These are phyloP conservation scores for Holothuria leucospilota DNA, from an alignment of 53 echinoderm and acorn worm species.

Conservation along the genomic window DNA sequence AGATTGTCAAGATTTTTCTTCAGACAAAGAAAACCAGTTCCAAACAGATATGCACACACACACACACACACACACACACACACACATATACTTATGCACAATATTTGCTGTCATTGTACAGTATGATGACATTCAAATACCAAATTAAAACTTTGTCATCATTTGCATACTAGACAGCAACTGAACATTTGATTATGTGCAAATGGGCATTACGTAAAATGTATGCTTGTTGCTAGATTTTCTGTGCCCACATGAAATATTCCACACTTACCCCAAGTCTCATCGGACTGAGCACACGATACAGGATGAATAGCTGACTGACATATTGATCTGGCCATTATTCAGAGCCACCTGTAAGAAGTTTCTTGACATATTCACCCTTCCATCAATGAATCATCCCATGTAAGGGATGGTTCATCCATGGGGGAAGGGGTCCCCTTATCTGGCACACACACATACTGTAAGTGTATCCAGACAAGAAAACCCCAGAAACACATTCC, in stretches of 20 bases:
- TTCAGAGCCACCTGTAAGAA: slow-evolving; percentile 41
- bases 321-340: neutral
- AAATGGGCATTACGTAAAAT: no score
- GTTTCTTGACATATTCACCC: slow-evolving; percentile 15
- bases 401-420: neutral
- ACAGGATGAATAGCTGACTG: neutral
- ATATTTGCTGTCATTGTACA: no score
- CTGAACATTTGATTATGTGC: no score
- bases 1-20: no score
- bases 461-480: slow-evolving; percentile 17
- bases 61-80: no score
- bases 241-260: slow-evolving; percentile 35
- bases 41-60: no score
- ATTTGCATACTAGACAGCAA: no score
- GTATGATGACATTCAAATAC: no score
- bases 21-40: no score
- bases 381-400: slow-evolving; percentile 37
- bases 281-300: slow-evolving; percentile 10
- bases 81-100: no score
- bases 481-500: neutral
- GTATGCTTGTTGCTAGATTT: neutral
- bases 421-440: neutral
- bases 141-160: no score
- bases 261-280: slow-evolving; percentile 26
- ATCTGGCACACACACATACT: neutral